Evolutionary conservation across 2,888 invertebrate species (phyloP), one percentile per base, ranked within the genome.

Genomic region (Tethea ocularis): DNA sequence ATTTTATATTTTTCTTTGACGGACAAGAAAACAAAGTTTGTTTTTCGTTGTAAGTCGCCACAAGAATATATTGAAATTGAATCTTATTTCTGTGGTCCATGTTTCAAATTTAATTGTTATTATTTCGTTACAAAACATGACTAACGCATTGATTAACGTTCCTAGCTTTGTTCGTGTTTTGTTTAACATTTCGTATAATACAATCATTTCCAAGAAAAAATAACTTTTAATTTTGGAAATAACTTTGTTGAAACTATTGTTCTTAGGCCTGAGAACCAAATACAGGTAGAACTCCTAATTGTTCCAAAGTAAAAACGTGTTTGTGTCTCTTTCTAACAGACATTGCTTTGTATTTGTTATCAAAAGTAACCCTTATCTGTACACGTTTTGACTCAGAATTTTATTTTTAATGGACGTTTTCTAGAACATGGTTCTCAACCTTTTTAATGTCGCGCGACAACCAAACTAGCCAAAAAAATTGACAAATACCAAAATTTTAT

Each of bases 1-100:
- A 60, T 51, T 61, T 55, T 62, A 67, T 72, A 63, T 69, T 63
- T 69, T 66, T 66, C 67, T 71, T 71, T 72, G 66, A 63, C 52
- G 61, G 57, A 46, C 38, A 65, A 54, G 54, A 33, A 54, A 54
- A 64, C 22, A 59, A 60, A 58, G 62, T 58, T 61, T 56, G 57
- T 59, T 56, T 67, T 10, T 66, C 66, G 58, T 51, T 63, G 10
- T n/a, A n/a, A n/a, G n/a, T n/a, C n/a, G n/a, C n/a, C n/a, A n/a
- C n/a, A n/a, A n/a, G n/a, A 33, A 7, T 33, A 13, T 11, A 33
- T 33, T 36, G n/a, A n/a, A n/a, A 11, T 36, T 36, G 2, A 6
- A 33, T 11, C 10, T 13, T 36, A 36, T 13, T 11, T 11, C 33
- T 2, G 8, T 6, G 13, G 33, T 8, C 33, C 33, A 11, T 33